These are phyloP conservation scores for Homarus gammarus DNA, from an alignment of 2,888 invertebrate genomes.

Conservation along the genomic window DNA sequence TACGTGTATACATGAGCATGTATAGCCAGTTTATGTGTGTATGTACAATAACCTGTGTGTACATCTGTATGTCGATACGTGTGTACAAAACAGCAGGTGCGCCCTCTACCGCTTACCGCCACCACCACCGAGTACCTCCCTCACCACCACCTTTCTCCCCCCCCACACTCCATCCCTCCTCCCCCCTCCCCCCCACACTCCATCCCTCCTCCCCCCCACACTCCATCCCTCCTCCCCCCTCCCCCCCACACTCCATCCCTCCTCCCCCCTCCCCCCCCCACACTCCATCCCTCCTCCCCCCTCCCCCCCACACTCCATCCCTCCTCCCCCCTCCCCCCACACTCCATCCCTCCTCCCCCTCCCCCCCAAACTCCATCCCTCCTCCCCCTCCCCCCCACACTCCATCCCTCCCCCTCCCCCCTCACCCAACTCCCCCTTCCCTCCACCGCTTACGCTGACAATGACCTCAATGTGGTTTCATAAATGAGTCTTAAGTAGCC, in stretches of 20 bases:
- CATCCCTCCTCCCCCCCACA: too few species aligned
- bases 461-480: constrained; percentile 54
- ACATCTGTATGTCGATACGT: not conserved
- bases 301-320: not conserved
- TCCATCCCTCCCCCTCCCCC: not conserved
- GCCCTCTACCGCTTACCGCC: not conserved
- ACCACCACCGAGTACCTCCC: too few species aligned
- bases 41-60: too few species aligned
- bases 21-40: too few species aligned
- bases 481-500: not conserved
- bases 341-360: not conserved
- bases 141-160: too few species aligned
- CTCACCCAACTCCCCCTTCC: not conserved
- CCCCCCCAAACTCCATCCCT: not conserved
- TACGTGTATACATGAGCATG: too few species aligned
- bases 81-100: too few species aligned
- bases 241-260: too few species aligned
- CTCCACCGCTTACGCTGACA: constrained; percentile 17
- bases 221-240: too few species aligned
- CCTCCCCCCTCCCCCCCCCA: not conserved
- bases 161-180: too few species aligned
- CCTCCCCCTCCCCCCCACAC: not conserved
- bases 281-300: not conserved
- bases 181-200: too few species aligned
- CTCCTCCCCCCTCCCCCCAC: not conserved